phyloP scores from a whole-genome alignment of 92 coral and sea anemone species.

The Umimayanthus kanabou region DNA sequence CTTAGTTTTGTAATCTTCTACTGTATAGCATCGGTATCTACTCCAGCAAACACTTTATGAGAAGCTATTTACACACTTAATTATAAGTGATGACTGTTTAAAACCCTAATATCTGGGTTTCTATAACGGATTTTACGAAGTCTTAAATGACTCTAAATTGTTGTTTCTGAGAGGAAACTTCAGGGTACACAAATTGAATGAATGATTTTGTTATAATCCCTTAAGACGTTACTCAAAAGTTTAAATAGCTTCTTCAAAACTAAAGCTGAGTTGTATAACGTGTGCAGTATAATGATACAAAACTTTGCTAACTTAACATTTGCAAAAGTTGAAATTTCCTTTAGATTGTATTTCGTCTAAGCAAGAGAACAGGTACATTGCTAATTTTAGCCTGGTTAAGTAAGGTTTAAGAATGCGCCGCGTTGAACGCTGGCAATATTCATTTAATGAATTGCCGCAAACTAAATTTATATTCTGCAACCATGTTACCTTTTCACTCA shows the following conservation, averaged over 20 bases:
- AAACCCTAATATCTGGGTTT: background rate
- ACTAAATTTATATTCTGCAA: background rate
- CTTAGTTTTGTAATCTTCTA: background rate
- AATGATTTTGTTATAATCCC: background rate
- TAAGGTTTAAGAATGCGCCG: too few species aligned
- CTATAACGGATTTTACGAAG: background rate
- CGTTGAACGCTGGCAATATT: background rate
- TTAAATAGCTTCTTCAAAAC: background rate
- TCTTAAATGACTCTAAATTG: background rate
- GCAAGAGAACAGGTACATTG: background rate
- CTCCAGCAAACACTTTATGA: background rate
- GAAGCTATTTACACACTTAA: background rate
- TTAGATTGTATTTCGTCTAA: too few species aligned
- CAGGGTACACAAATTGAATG: background rate
- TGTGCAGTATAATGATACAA: background rate
- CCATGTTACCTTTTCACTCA: background rate
- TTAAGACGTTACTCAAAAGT: background rate
- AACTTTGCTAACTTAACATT: background rate
- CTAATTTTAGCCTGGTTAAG: background rate
- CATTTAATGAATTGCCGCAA: too few species aligned
- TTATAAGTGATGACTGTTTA: too few species aligned
- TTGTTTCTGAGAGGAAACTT: background rate
- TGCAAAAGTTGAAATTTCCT: too few species aligned
- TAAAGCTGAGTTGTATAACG: background rate
- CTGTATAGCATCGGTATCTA: background rate